Percentiles rank a stretch among this genome's conserved stretches.
Evolutionary conservation across 2,888 invertebrate species (phyloP).

Genomic region (Phaonia tiefii): DNA sequence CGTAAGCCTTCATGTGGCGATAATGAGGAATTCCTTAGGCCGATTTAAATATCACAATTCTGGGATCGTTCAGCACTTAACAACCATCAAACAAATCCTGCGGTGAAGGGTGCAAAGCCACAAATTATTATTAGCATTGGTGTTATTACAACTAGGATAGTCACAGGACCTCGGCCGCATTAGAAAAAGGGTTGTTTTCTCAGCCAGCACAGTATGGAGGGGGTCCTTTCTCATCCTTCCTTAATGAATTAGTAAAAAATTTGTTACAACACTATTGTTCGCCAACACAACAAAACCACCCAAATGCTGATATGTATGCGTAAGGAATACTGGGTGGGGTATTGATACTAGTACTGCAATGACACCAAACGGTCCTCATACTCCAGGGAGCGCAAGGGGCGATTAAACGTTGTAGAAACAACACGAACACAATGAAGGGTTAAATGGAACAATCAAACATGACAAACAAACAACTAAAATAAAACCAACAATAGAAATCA

Average conservation of each 20-base stretch:
- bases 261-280: slow-evolving; percentile 64
- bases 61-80: slow-evolving; percentile 28
- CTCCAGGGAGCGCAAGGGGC: slow-evolving; percentile 12
- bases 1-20: slow-evolving; percentile 62
- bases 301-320: neutral
- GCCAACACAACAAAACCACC: neutral
- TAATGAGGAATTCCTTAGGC: slow-evolving; percentile 59
- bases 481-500: slow-evolving; percentile 48
- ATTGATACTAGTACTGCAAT: slow-evolving; percentile 62
- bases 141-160: slow-evolving; percentile 64
- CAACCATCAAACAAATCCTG: slow-evolving; percentile 54
- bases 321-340: slow-evolving; percentile 47
- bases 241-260: slow-evolving; percentile 63
- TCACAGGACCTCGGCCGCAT: slow-evolving; percentile 45
- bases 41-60: slow-evolving; percentile 46
- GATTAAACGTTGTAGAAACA: slow-evolving; percentile 64
- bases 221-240: slow-evolving; percentile 49
- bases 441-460: slow-evolving; percentile 54
- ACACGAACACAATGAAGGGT: slow-evolving; percentile 63
- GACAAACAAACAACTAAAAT: slow-evolving; percentile 51
- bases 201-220: slow-evolving; percentile 37
- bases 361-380: slow-evolving; percentile 47
- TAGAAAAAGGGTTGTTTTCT: slow-evolving; percentile 58
- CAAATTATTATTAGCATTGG: slow-evolving; percentile 68
- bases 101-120: slow-evolving; percentile 67